Conservation (phyloP, 2,113 vertebrate species). For the Struthio camelus region DNA sequence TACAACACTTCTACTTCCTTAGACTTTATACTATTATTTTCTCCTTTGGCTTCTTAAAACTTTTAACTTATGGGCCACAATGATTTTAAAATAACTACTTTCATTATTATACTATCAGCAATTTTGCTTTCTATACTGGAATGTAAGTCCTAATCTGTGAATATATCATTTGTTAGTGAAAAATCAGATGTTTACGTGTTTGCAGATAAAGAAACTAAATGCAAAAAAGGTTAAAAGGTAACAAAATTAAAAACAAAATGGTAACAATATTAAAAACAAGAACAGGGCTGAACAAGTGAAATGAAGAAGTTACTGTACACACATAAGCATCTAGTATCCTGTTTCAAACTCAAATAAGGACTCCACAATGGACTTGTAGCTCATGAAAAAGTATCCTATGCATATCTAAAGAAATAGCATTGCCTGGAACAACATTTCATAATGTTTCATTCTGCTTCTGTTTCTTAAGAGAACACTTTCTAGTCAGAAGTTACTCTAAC, state of each 20-base stretch:
- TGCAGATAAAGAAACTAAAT: background rate
- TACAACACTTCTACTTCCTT: background rate
- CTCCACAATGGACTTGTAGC: background rate
- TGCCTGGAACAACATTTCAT: background rate
- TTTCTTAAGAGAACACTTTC: background rate
- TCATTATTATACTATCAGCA: background rate
- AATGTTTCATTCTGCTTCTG: background rate
- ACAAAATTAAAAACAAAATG: background rate
- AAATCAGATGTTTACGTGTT: background rate
- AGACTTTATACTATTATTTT: background rate
- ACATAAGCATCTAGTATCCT: background rate
- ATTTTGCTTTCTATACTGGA: background rate
- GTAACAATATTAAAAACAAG: background rate
- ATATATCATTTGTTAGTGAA: background rate
- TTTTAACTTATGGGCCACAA: background rate
- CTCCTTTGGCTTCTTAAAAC: background rate
- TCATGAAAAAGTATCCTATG: too few species aligned
- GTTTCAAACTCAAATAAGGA: background rate
- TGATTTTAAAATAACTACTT: background rate
- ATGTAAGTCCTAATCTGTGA: background rate
- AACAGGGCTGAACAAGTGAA: background rate
- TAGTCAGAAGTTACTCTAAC: background rate
- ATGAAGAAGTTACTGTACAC: background rate
- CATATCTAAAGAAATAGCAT: background rate
- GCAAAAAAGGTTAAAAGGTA: background rate